Evolutionary conservation across 2,888 invertebrate species (phyloP), one percentile per base, ranked within the genome.

Genomic region (Adineta ricciae): DNA sequence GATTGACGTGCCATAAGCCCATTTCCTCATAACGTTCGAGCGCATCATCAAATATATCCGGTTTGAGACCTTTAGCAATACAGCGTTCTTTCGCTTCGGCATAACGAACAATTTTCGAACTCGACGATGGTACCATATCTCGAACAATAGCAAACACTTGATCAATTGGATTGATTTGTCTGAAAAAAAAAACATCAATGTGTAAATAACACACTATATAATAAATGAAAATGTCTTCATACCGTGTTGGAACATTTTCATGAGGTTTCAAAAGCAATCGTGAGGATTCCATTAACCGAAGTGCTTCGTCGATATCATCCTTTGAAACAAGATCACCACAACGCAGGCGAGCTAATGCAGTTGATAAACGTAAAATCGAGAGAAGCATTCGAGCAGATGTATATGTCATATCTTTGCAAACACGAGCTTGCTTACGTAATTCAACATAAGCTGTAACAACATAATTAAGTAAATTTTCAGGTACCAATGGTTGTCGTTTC

Each of bases 301-400:
- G 94, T 0, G 98, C 98, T 91, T 99, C 99, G 8, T 94, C 93
- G 0, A 99, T 95, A 90, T 99, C 99, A 87, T 95, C 95, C 88
- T 96, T 95, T 87, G 95, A 95, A 0, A 99, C 99, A 16, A 93
- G 91, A 88, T 96, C 94, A 0, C 94, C 93, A 86, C 98, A 92
- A 88, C 97, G 90, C 16, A 93, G 89, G 49, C 92, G 91, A 54
- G 93, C 93, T 87, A 97, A 91, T 0, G 97, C 97, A 0, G 97
- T 97, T 0, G 96, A 94, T 84, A 98, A 92, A 16, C 98, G 94
- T 83, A 99, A 92, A 87, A 98, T 94, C 24, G 95, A 98, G 87
- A 99, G 92, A 86, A 99, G 92, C 90, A 97, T 97, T 89, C 99
- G 93, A 0, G 99, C 96, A 0, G 98, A 99, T 0, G 98, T 99